Conservation (phyloP, 2,113 vertebrate species). For the Paracanthobrama guichenoti region DNA sequence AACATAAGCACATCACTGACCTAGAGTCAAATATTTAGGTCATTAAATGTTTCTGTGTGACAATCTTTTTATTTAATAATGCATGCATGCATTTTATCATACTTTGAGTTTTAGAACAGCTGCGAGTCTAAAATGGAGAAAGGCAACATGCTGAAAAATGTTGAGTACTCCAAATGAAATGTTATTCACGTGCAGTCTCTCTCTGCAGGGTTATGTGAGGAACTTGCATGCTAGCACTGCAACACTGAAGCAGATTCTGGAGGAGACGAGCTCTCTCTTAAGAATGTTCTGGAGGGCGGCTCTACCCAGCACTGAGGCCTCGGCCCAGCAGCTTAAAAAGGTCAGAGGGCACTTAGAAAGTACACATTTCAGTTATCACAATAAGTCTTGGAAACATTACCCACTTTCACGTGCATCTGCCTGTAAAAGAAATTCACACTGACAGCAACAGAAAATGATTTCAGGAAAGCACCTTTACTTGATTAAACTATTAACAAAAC, state of each 20-base stretch:
- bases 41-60: neutral
- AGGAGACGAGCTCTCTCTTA: slow-evolving; percentile 78
- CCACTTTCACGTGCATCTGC: neutral
- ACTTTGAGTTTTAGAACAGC: neutral
- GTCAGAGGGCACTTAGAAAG: slow-evolving; percentile 59
- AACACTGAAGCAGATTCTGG: slow-evolving; percentile 75
- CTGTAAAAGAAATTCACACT: neutral
- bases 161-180: neutral
- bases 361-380: neutral
- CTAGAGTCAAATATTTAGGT: no score
- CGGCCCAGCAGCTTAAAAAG: slow-evolving; percentile 56
- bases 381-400: neutral
- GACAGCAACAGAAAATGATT: neutral
- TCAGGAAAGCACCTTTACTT: neutral
- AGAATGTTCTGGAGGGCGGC: slow-evolving; percentile 79
- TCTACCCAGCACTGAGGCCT: slow-evolving; percentile 59
- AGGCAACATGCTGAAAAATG: neutral
- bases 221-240: slow-evolving; percentile 71
- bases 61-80: neutral
- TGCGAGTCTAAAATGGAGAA: neutral
- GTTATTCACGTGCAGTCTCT: neutral
- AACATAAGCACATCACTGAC: no score
- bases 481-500: neutral
- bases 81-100: neutral
- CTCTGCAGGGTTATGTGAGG: slow-evolving; percentile 40